Base-by-base conservation (phyloP, 2,797 vertebrate species). In the Gallinago nigripennis region DNA sequence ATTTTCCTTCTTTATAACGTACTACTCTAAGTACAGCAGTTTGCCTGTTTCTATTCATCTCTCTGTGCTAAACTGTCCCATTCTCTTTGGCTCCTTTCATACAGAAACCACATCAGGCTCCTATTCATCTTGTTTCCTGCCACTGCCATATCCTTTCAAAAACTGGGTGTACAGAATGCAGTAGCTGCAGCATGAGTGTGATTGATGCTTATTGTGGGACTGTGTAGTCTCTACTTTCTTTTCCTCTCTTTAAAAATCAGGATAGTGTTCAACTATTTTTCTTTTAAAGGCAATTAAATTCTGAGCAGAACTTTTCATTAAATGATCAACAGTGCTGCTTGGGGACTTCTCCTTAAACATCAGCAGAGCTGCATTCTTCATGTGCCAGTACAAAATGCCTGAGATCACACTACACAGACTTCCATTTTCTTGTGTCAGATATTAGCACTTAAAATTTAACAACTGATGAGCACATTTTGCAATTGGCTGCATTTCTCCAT, bases 221-320 rank as follows among this genome's bases (percentile, higher is more conserved):
- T 61, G 7, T 43, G 66, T 46, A 82, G 72, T 90, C 45, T 41
- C 73, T 84, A 60, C 80, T 92, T 88, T 90, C 37, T 88, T 82
- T 70, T 54, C 41, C 45, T 86, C 83, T 86, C 85, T 84, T 94
- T 80, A 94, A 94, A 94, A 96, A 77, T 56, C 57, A 82, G n/a
- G 66, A 28, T 76, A 70, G 45, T 43, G 33, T 58, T 91, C 58
- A 60, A 88, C 86, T 93, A 88, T 91, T 84, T 92, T 86, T 91
- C 2, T 7, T 94, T 88, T 90, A 88, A 94, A 27, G 10, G 77
- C 66, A 94, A 93, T 91, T 96, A 94, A 82, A 94, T 84, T 92
- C 92, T 79, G 66, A 95, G 80, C 73, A 92, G 89, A 94, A 87
- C 72, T 92, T 94, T 94, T 91, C 88, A 80, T 91, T 94, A 95